Base-by-base conservation (phyloP, 2,797 vertebrate species). In the Muscicapa striata region DNA sequence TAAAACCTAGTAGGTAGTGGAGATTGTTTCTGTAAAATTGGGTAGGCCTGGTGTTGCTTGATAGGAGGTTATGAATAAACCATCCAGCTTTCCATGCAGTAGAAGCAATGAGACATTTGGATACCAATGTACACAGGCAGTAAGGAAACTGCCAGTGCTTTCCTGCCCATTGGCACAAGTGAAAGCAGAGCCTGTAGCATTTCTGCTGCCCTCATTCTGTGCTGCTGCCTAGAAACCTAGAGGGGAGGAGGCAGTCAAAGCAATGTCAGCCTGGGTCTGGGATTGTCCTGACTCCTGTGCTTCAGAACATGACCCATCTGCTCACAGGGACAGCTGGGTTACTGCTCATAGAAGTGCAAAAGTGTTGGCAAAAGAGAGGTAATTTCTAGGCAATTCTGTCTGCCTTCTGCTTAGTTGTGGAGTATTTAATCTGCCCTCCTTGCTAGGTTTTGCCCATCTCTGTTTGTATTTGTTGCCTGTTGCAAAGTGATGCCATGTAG, bases 201-300 rank as follows among this genome's bases (percentile, higher is more conserved):
- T 90, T 84, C 48, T 87, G 70, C 84, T 93, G 83, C 54, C 58
- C 34, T 54, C 10, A 5, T 52, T 86, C 58, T 1, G 0, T 94
- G 80, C 55, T 88, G 74, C 92, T 94, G 89, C 90, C 55, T 87
- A 15, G 70, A 76, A 89, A 84, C 41, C 30, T 63, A 57, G 32
- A 59, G 62, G n/a, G 78, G 51, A 68, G 27, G 20, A 76, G 64
- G 45, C 55, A 43, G 12, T 76, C 55, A 38, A 48, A 29, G 40
- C 2, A 0, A 18, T 1, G 1, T 78, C 77, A 76, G 40, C 48
- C 43, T 70, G 55, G 24, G 13, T 73, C 40, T 59, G 51, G 81
- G 45, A 41, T 76, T 82, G n/a, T 67, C 51, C 55, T 87, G 63
- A 41, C 48, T 89, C 36, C 5, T 3, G 5, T 1, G 2, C 26